Evolutionary conservation across 2,113 vertebrate species (phyloP).

Genomic region (Alaudala cheleensis): DNA sequence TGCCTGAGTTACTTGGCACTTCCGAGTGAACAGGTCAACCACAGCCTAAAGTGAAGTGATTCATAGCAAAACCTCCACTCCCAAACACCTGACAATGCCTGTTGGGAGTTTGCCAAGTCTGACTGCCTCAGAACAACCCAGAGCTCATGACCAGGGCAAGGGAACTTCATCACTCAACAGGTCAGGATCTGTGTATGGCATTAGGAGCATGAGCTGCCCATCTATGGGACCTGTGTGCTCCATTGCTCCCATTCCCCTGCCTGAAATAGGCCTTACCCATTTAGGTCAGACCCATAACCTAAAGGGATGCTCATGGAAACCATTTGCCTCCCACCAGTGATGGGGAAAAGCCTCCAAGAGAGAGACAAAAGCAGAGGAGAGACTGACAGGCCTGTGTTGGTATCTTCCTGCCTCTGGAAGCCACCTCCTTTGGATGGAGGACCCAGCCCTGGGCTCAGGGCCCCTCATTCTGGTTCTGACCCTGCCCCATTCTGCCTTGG

Average conservation of each 20-base stretch:
- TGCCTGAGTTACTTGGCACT: not conserved
- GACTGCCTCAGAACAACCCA: not conserved
- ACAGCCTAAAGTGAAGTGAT: not conserved
- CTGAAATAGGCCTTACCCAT: not conserved
- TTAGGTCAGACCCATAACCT: not conserved
- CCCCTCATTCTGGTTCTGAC: not conserved
- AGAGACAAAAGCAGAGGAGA: not conserved
- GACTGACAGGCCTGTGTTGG: not conserved
- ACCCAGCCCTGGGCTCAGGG: not conserved
- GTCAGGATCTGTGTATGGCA: not conserved
- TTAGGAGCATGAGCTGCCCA: not conserved
- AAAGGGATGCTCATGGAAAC: not conserved
- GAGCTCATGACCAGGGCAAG: not conserved
- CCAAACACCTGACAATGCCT: not conserved
- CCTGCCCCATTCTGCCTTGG: not conserved
- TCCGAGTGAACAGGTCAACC: not conserved
- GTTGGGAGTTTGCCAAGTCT: fast-evolving
- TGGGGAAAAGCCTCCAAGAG: not conserved
- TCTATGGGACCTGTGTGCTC: not conserved
- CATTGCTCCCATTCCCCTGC: not conserved
- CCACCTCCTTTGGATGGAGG: not conserved
- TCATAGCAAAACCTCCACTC: not conserved
- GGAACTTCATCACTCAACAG: not conserved
- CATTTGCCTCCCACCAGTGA: not conserved
- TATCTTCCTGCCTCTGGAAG: not conserved